Evolutionary conservation across 2,113 vertebrate species (phyloP).

Genomic region (Aviceda subcristata): DNA sequence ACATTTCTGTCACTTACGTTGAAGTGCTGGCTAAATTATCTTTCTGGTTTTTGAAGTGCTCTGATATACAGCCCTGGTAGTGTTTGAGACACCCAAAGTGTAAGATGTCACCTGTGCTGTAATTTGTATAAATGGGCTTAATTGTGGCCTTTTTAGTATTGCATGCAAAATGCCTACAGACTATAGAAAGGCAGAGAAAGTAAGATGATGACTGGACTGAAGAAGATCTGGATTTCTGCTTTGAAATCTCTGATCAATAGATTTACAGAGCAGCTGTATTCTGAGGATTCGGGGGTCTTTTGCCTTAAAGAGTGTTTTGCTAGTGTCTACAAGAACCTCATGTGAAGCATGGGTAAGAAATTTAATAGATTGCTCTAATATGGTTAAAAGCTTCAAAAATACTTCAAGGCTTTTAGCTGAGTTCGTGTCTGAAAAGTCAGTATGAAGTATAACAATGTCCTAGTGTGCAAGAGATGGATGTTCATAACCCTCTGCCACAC

Average conservation of each 20-base stretch:
- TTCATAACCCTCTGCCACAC: neutral
- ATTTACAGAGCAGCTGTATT: neutral
- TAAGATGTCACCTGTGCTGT: neutral
- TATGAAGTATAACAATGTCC: neutral
- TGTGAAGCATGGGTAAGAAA: neutral
- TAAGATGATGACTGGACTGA: neutral
- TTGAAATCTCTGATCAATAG: neutral
- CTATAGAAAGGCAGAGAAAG: neutral
- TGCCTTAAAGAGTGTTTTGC: neutral
- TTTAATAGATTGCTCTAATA: neutral
- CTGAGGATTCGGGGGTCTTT: neutral
- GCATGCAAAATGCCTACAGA: neutral
- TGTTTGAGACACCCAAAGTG: neutral
- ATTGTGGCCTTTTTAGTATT: neutral
- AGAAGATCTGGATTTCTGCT: neutral
- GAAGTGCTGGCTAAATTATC: neutral
- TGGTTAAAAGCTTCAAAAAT: neutral
- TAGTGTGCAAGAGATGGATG: neutral
- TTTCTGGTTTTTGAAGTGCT: neutral
- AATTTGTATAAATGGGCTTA: neutral
- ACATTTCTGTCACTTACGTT: neutral
- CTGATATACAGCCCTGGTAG: neutral
- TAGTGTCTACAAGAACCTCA: neutral
- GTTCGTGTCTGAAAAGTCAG: neutral
- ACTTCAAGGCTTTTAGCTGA: neutral